Percentiles rank a stretch among this genome's conserved stretches.
Evolutionary conservation across 1,140 invertebrate genomes (phyloP).

Genomic region (Sminthurinus signatus): DNA sequence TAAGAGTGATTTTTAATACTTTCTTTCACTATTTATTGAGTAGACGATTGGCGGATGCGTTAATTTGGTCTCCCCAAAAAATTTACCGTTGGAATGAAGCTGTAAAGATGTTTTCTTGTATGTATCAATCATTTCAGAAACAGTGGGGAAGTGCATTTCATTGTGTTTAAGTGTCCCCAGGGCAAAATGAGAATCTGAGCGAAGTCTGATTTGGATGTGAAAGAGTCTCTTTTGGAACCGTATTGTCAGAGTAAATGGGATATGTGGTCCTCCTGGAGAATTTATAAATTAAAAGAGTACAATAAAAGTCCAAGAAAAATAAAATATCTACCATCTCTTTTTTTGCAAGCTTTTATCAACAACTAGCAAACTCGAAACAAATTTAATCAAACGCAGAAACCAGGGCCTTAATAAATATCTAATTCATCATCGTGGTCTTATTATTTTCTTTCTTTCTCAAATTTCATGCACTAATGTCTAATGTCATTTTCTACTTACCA

Average conservation of each 20-base stretch:
- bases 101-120: constrained; percentile 40
- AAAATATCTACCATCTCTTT: too few relatives aligned
- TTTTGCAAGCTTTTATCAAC: too few relatives aligned
- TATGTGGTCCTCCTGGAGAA: constrained; percentile 35
- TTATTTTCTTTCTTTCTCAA: too few relatives aligned
- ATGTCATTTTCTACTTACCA: too few relatives aligned
- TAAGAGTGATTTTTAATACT: constrained; percentile 1
- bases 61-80: constrained; percentile 40
- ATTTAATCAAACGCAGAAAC: neutral
- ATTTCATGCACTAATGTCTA: too few relatives aligned
- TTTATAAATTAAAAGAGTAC: too few relatives aligned
- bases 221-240: constrained; percentile 34
- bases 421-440: too few relatives aligned
- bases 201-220: constrained; percentile 39
- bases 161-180: constrained; percentile 39
- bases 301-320: too few relatives aligned
- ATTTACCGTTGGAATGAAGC: constrained; percentile 39
- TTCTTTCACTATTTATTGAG: constrained; percentile 27
- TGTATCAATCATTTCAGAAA: constrained; percentile 36
- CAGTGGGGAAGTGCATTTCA: constrained; percentile 36
- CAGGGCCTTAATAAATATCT: too few relatives aligned
- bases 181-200: constrained; percentile 36
- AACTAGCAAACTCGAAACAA: too few relatives aligned
- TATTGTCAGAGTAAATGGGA: constrained; percentile 40
- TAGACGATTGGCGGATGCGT: constrained; percentile 41